phyloP scores from a whole-genome alignment of 2,797 vertebrate species.

The Aeoliscus strigatus region DNA sequence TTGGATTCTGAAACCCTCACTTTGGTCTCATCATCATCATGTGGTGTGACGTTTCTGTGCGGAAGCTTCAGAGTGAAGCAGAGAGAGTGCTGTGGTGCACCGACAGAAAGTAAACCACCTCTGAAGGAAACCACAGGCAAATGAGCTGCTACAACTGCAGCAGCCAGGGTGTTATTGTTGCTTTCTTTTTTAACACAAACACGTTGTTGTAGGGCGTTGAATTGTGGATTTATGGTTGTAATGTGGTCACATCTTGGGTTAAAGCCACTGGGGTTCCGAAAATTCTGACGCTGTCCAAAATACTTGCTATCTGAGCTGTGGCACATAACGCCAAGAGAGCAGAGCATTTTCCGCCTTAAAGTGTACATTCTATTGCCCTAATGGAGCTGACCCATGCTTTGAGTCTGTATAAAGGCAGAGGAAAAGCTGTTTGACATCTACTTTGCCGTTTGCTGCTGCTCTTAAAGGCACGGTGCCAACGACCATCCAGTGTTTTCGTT shows the following conservation, averaged over 20 bases:
- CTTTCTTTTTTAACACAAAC: no score
- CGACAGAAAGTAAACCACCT: no score
- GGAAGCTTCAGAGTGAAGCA: no score
- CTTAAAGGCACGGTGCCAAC: constrained; percentile 17
- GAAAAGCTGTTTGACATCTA: constrained; percentile 53
- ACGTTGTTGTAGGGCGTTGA: constrained; percentile 11
- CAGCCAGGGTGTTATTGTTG: no score
- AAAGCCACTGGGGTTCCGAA: constrained; percentile 12
- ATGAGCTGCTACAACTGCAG: constrained; percentile 36
- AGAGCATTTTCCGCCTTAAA: constrained; percentile 1
- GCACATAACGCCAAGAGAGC: constrained; percentile 7
- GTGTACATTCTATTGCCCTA: constrained; percentile 19
- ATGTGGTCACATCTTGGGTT: constrained; percentile 3
- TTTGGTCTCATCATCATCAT: no score
- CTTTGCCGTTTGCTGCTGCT: constrained; percentile 26
- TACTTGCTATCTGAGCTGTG: constrained; percentile 4
- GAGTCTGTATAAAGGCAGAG: constrained; percentile 29
- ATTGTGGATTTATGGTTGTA: constrained; percentile 25
- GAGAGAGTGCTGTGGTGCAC: no score
- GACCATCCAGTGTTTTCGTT: constrained; percentile 34
- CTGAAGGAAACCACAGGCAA: constrained; percentile 42
- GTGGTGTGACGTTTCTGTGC: no score
- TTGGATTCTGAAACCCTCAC: no score
- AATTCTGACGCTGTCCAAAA: constrained; percentile 9
- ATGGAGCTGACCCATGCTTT: constrained; percentile 44